Base-by-base conservation (phyloP, 2,797 vertebrate genomes). In the Paramormyrops hopkinsi region DNA sequence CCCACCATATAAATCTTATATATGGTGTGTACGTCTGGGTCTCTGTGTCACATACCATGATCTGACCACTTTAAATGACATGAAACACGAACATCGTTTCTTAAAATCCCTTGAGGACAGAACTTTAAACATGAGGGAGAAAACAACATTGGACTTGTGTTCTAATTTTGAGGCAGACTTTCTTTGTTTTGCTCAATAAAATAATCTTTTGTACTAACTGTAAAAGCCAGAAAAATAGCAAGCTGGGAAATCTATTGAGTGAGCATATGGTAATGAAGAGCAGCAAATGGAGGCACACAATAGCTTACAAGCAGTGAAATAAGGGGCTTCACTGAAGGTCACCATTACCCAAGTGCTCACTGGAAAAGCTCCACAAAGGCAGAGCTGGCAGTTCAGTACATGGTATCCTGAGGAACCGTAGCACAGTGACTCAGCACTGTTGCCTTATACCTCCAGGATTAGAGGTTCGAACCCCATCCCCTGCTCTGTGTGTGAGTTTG, bases 1-100 rank as follows among this genome's bases (percentile, higher is more conserved):
- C n/a, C 84, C 25, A 11, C 48, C n/a, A 33, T 86, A 53, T 86
- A 51, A 86, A 86, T 86, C 84, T 86, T 87, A 59, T n/a, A 56
- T 87, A 87, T 19, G 29, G 29, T 87, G n/a, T 87, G 82, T 33
- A 5, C 12, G 29, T 29, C 50, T 33, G 86, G 14, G 8, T 33
- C 33, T 53, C 17, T 37, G 50, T 50, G 25, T 33, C 14, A 25
- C 51, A 86, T 14, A 54, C 53, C 25, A 29, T 37, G 53, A 73
- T 41, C 53, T 41, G 86, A 53, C 53, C 8, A 33, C 51, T 59
- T 56, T 56, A 56, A 33, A 41, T 33, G 51, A 56, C 25, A 56
- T 14, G n/a, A 37, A 41, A 17, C 25, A 59, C 33, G 2, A 56
- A 54, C 53, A 19, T 86, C 4, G 6, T 86, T 33, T 86, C 85